Conservation (phyloP, 92 coral and sea anemone species). For the Epizoanthus fatuus region DNA sequence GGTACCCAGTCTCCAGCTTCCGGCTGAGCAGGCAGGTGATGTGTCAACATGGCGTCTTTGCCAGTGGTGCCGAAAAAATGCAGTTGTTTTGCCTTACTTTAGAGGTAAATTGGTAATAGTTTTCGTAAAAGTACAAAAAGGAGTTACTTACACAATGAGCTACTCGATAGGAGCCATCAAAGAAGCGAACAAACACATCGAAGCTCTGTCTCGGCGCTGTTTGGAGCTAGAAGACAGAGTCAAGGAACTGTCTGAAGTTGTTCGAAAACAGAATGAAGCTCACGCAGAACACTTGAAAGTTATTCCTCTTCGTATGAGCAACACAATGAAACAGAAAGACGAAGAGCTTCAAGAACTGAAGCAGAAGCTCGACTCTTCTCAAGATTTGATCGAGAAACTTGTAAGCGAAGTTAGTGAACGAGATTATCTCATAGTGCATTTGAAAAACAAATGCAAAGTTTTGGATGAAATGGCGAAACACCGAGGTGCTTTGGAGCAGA, state of each 20-base stretch:
- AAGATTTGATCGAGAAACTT: conserved; percentile 70
- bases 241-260: conserved; percentile 77
- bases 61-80: neutral
- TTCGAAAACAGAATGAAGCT: conserved; percentile 84
- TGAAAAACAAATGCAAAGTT: conserved; percentile 87
- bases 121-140: neutral
- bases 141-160: conserved; percentile 62
- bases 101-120: neutral
- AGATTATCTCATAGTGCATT: conserved; percentile 77
- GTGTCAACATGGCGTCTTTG: conserved; percentile 38
- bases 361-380: conserved; percentile 59
- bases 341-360: conserved; percentile 84
- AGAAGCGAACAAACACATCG: conserved; percentile 96
- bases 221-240: conserved; percentile 88
- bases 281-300: conserved; percentile 87
- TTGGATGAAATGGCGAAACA: conserved; percentile 93
- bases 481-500: conserved; percentile 89
- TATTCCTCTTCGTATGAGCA: conserved; percentile 91
- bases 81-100: neutral
- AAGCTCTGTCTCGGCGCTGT: conserved; percentile 78
- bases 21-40: conserved; percentile 19
- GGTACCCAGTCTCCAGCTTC: conserved; percentile 19
- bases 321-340: conserved; percentile 88
- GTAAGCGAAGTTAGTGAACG: conserved; percentile 76
- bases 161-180: conserved; percentile 87